Evolutionary conservation across 1,140 invertebrate species (phyloP), one percentile per base, ranked within the genome.

Genomic region (Conus ventricosus): DNA sequence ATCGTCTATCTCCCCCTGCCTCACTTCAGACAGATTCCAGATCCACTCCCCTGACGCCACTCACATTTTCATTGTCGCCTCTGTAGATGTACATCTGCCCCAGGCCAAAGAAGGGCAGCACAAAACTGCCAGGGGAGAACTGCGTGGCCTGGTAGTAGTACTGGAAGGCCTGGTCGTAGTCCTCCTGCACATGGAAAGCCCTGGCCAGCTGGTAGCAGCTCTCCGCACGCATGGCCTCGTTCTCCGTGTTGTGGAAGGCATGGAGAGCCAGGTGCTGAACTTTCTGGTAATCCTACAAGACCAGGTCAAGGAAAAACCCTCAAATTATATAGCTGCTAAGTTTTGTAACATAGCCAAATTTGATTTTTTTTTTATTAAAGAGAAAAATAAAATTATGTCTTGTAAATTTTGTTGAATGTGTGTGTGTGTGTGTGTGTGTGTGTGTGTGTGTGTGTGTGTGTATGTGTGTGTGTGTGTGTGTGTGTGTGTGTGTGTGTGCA

Each of bases 71-170:
- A 63, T 97, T 97, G 94, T 99, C 99, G 20, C 98, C 98, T 92
- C 98, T 96, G 95, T 99, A 98, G 92, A 99, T 99, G 94, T 99
- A 99, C 98, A 99, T 99, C 95, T 99, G 99, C 10, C 99, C 99
- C 0, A 99, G 96, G 0, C 99, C 99, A 96, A 99, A 99, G 95
- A 99, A 98, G 0, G 99, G 99, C 71, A 99, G 95, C 13, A 99
- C 98, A 96, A 99, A 99, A 93, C 97, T 97, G 17, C 97, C 96
- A 0, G 98, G 97, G 0, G 98, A 98, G 96, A 99, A 99, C 95
- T 99, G 99, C 1, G 99, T 99, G 0, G 99, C 98, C 95, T 99
- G 99, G 95, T 99, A 99, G 94, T 99, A 99, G 96, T 99, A 99
- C 95, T 99, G 98, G 95, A 99, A 99, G 60, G 98, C 99, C 95